A percentile compares a stretch with the other conserved stretches of the same genome.
phyloP scores from a whole-genome alignment of 2,888 invertebrate genomes.

The Bellardia bayeri region DNA sequence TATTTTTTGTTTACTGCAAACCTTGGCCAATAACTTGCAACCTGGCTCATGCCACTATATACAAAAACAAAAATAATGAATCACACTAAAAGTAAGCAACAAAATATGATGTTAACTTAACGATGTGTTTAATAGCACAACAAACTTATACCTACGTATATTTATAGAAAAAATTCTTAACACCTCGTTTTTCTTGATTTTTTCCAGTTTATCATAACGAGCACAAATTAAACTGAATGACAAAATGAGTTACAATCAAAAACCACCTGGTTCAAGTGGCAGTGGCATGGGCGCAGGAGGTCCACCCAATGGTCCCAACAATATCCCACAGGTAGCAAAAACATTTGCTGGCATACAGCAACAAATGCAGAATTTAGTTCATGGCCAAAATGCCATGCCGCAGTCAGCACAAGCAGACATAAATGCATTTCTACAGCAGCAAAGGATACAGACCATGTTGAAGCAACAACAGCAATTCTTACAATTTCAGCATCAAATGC shows the following conservation, averaged over 20 bases:
- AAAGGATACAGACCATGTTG: conserved; percentile 77
- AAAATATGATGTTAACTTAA: conserved; percentile 23
- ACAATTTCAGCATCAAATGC: conserved; percentile 77
- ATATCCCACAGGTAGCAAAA: conserved; percentile 78
- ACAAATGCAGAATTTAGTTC: conserved; percentile 80
- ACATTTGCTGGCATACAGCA: conserved; percentile 79
- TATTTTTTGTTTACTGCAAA: conserved; percentile 35
- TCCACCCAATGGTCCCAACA: conserved; percentile 77
- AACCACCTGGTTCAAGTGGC: conserved; percentile 76
- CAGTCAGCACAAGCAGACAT: conserved; percentile 78
- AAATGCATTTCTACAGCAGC: conserved; percentile 79
- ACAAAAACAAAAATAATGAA: conserved; percentile 11
- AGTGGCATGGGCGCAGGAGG: conserved; percentile 76
- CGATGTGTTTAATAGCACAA: conserved; percentile 9
- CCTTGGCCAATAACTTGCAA: conserved; percentile 59
- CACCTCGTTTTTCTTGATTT: not conserved
- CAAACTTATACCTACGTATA: not conserved
- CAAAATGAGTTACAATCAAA: conserved; percentile 79
- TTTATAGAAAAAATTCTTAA: not conserved
- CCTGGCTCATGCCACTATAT: conserved; percentile 16
- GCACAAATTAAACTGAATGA: conserved; percentile 65
- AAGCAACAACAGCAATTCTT: conserved; percentile 78
- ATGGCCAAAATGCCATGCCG: conserved; percentile 78
- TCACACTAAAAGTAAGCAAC: not conserved
- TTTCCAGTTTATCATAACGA: conserved; percentile 41